A percentile compares a stretch with the other conserved stretches of the same genome.
Evolutionary conservation across 2,797 vertebrate genomes (phyloP).

Genomic region (Helostoma temminkii): DNA sequence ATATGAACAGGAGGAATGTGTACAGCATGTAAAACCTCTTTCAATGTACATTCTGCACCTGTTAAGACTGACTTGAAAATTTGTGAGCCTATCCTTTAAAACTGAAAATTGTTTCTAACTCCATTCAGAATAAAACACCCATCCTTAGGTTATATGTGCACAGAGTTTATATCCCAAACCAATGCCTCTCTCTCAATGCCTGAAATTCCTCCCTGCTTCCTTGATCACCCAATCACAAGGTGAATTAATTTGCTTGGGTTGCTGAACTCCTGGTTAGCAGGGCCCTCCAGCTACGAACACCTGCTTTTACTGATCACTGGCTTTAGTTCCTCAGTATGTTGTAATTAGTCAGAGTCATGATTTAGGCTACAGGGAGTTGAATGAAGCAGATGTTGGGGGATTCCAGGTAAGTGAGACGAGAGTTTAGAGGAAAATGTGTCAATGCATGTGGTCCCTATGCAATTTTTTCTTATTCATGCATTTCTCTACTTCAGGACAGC

Average conservation of each 20-base stretch:
- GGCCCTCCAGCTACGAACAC: conserved; percentile 52
- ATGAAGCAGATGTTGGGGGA: conserved; percentile 63
- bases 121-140: not conserved
- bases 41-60: too few species aligned
- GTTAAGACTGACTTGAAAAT: too few species aligned
- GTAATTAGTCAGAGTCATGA: conserved; percentile 66
- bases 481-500: conserved; percentile 13
- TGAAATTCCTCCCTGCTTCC: conserved; percentile 17
- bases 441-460: conserved; percentile 40
- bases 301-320: conserved; percentile 64
- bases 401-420: conserved; percentile 24
- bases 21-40: too few species aligned
- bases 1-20: too few species aligned
- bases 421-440: conserved; percentile 46
- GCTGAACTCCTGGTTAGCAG: conserved; percentile 49
- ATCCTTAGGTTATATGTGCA: not conserved
- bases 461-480: conserved; percentile 23
- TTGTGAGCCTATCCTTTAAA: too few species aligned
- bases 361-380: conserved; percentile 30
- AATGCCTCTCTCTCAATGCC: not conserved
- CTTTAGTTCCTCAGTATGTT: conserved; percentile 63
- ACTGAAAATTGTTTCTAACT: too few species aligned
- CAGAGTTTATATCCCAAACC: not conserved
- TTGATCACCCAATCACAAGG: conserved; percentile 48
- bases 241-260: conserved; percentile 51